Evolutionary conservation across 2,797 vertebrate genomes (phyloP).

Genomic region (Helicolenus hilgendorfi): DNA sequence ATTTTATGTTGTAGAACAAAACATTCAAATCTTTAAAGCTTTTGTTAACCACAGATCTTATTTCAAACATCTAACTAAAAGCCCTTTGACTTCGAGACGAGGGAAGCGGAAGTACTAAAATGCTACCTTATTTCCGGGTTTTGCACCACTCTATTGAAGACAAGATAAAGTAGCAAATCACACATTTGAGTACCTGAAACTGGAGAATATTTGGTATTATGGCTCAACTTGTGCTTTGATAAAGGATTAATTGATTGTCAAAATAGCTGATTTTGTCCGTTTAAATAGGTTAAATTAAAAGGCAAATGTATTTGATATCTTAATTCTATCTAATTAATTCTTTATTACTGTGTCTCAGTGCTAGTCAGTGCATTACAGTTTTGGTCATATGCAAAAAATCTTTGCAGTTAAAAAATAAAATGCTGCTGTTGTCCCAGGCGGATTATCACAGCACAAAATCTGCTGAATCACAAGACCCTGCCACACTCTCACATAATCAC

Average conservation of each 20-base stretch:
- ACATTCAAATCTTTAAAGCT: too few relatives aligned
- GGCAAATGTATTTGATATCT: conserved; percentile 10
- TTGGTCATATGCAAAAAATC: background rate
- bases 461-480: conserved; percentile 35
- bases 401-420: conserved; percentile 13
- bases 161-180: background rate
- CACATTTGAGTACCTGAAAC: too few relatives aligned
- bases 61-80: background rate
- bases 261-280: background rate
- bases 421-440: background rate
- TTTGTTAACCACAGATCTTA: background rate
- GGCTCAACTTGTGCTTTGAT: background rate
- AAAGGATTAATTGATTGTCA: background rate
- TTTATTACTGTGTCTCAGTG: conserved; percentile 4
- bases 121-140: too few relatives aligned
- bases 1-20: too few relatives aligned
- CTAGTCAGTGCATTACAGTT: background rate
- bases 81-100: too few relatives aligned
- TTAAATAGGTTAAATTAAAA: background rate
- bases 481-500: background rate
- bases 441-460: conserved; percentile 29
- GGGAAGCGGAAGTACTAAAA: too few relatives aligned
- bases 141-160: too few relatives aligned
- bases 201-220: background rate
- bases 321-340: rapidly evolving